phyloP scores from a whole-genome alignment of 2,113 vertebrate species.

The Salvelinus alpinus region DNA sequence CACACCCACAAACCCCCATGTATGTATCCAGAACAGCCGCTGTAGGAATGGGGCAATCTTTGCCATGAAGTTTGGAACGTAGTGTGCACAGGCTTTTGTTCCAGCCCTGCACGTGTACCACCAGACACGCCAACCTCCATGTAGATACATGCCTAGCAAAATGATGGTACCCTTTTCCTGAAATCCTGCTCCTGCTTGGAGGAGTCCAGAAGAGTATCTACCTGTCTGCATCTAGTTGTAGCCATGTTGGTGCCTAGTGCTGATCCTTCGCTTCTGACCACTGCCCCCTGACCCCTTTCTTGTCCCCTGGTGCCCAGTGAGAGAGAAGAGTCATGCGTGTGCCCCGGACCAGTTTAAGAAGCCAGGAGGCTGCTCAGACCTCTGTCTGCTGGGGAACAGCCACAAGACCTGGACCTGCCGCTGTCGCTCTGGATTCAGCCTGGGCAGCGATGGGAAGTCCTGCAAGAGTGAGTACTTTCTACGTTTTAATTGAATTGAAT shows the following conservation, averaged over 20 bases:
- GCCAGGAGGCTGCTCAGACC: slow-evolving; percentile 92
- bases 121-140: slow-evolving; percentile 68
- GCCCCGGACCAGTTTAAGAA: slow-evolving; percentile 88
- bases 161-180: too few species aligned
- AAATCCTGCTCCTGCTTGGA: too few species aligned
- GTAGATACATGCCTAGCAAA: background rate
- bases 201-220: too few species aligned
- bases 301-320: slow-evolving; percentile 66
- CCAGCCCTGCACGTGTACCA: slow-evolving; percentile 91
- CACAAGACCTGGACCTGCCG: slow-evolving; percentile 94
- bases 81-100: too few species aligned
- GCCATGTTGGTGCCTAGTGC: background rate
- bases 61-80: too few species aligned
- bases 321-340: slow-evolving; percentile 95
- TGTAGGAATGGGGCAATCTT: slow-evolving; percentile 65
- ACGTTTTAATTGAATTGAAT: too few species aligned
- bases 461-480: slow-evolving; percentile 86
- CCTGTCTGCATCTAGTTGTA: too few species aligned
- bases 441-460: slow-evolving; percentile 93
- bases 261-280: too few species aligned
- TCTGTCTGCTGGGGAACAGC: slow-evolving; percentile 94
- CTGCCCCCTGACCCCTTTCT: background rate
- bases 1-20: background rate
- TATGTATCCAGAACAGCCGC: slow-evolving; percentile 84
- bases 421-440: slow-evolving; percentile 93